A percentile compares a stretch with the other conserved stretches of the same genome.
These are phyloP conservation scores for Elegia similella DNA, from an alignment of 2,888 invertebrate species.

Conservation along the genomic window DNA sequence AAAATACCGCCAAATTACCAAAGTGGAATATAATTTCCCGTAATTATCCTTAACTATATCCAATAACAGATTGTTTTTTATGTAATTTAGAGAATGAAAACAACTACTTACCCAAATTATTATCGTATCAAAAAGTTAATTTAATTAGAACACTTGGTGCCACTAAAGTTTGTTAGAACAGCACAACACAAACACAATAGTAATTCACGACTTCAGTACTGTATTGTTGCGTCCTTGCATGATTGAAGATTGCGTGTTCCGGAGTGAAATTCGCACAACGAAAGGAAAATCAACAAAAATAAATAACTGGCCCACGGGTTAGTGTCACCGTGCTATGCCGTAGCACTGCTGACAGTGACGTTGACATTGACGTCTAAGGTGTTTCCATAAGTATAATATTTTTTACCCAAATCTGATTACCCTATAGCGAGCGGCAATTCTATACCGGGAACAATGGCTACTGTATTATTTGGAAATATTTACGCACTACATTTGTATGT, in stretches of 20 bases:
- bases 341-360: neutral
- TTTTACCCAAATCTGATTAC: neutral
- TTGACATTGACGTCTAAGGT: neutral
- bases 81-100: neutral
- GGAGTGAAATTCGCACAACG: constrained; percentile 31
- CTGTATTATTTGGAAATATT: no score
- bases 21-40: neutral
- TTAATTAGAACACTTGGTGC: constrained; percentile 30
- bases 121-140: constrained; percentile 22
- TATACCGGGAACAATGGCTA: no score
- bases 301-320: constrained; percentile 1
- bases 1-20: constrained; percentile 19
- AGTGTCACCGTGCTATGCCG: neutral
- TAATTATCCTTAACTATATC: constrained; percentile 10
- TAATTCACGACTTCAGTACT: neutral
- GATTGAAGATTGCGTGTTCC: constrained; percentile 27
- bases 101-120: constrained; percentile 4
- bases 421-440: no score
- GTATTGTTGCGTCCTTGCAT: constrained; percentile 11
- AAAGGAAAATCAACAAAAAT: constrained; percentile 22
- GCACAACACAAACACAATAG: neutral
- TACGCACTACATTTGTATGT: no score
- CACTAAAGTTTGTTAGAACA: neutral
- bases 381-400: neutral
- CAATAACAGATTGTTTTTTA: neutral